Conservation (phyloP, 2,888 invertebrate genomes). For the Temnothorax unifasciatus region DNA sequence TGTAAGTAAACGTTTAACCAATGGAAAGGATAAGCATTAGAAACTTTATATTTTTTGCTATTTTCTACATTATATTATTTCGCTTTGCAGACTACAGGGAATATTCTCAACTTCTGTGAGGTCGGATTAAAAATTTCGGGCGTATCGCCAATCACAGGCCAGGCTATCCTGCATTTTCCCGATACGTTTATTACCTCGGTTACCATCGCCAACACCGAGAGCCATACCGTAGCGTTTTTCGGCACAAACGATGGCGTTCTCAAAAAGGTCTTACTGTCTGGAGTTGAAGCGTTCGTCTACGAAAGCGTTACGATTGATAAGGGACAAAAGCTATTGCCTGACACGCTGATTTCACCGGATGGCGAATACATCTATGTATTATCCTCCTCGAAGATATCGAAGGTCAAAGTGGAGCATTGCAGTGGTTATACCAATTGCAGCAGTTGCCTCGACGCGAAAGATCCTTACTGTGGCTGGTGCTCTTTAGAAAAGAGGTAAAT, state of each 20-base stretch:
- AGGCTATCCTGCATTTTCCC: conserved; percentile 92
- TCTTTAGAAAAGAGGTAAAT: conserved; percentile 93
- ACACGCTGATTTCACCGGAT: conserved; percentile 94
- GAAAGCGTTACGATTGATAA: conserved; percentile 94
- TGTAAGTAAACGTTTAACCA: conserved; percentile 85
- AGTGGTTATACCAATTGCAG: conserved; percentile 95
- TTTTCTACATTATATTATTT: conserved; percentile 21
- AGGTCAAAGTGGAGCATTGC: conserved; percentile 95
- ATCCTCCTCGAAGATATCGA: conserved; percentile 92
- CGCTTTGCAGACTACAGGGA: conserved; percentile 91
- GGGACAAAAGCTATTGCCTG: conserved; percentile 93
- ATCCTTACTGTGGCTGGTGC: conserved; percentile 98
- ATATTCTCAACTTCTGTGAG: conserved; percentile 96
- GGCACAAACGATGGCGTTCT: conserved; percentile 95
- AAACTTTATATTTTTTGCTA: not conserved
- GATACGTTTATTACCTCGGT: conserved; percentile 94
- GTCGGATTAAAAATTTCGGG: conserved; percentile 97
- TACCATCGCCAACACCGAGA: conserved; percentile 94
- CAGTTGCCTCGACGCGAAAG: conserved; percentile 95
- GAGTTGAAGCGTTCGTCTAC: conserved; percentile 93
- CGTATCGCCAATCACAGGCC: conserved; percentile 93
- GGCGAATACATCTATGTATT: conserved; percentile 95
- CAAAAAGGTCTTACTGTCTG: conserved; percentile 94
- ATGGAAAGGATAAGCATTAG: not conserved
- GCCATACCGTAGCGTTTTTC: conserved; percentile 97